Evolutionary conservation across 2,113 vertebrate genomes (phyloP), one percentile per base, ranked within the genome.

Genomic region (Gobiocypris rarus): DNA sequence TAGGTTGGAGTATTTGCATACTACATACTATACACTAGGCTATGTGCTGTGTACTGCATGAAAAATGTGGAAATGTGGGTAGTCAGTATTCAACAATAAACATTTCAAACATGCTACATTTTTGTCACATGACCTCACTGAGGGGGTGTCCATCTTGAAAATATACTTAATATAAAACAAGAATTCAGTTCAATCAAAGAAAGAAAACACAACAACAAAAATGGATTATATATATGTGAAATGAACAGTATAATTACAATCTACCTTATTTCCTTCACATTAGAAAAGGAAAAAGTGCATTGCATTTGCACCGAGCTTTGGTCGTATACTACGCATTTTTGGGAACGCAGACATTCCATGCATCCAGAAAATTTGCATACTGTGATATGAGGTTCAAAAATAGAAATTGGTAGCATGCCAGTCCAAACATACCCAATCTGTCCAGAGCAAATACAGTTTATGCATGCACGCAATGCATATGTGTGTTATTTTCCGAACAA

Each of bases 281-380:
- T 38, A 38, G 9, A 38, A 69, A 22, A 9, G 31, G 65, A 69
- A 10, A 69, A 41, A 38, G 31, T 34, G 31, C 31, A 22, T 19
- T 52, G 45, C 13, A 19, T 31, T 75, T 75, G 45, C 6, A 50
- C 3, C 0, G 4, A 10, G 1, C 14, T 9, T 24, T 14, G n/a
- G 69, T 24, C 26, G n/a, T n/a, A 71, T 45, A 45, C 38, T 4
- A 24, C 41, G 45, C 14, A 75, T 75, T 28, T 75, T 52, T 26
- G n/a, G 14, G 41, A 45, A 43, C 24, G 24, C 71, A 75, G 24
- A 45, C 71, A 52, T 52, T 75, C 73, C 73, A 75, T 75, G 45
- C 73, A 75, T 75, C 15, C 45, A 75, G 14, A 75, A 75, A 50
- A 75, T 52, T 75, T 31, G 43, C 73, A 75, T 52, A 48, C 43